Evolutionary conservation across 2,113 vertebrate genomes (phyloP).

Genomic region (Kryptolebias marmoratus): DNA sequence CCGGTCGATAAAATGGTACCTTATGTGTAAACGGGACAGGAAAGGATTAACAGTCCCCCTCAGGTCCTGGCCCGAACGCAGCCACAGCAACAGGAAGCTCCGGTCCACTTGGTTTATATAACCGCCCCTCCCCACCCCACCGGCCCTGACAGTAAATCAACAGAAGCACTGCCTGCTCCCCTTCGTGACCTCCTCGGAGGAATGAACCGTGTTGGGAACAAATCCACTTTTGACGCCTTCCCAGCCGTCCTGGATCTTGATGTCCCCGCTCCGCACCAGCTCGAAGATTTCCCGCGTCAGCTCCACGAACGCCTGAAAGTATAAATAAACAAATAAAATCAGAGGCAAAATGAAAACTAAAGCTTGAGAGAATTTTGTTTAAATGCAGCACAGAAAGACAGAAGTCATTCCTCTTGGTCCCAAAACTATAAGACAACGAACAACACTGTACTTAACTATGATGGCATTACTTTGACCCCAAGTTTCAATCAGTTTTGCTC

Average conservation of each 20-base stretch:
- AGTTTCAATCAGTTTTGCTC: too few species aligned
- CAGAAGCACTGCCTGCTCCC: constrained; percentile 92
- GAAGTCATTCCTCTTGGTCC: too few species aligned
- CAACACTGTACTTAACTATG: too few species aligned
- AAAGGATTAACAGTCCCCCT: neutral
- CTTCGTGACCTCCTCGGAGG: constrained; percentile 93
- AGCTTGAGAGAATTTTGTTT: too few species aligned
- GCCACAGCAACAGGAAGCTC: constrained; percentile 5
- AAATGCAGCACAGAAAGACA: neutral
- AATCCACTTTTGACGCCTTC: constrained; percentile 98
- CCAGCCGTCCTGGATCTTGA: constrained; percentile 97
- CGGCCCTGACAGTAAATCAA: constrained; percentile 71
- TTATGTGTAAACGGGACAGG: constrained; percentile 14
- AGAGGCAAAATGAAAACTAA: neutral
- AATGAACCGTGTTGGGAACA: constrained; percentile 94
- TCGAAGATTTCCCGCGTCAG: constrained; percentile 95
- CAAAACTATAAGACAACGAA: too few species aligned
- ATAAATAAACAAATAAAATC: neutral
- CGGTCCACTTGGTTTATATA: constrained; percentile 19
- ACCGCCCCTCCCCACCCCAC: neutral
- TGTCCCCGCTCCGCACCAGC: constrained; percentile 93
- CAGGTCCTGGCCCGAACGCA: constrained; percentile 23
- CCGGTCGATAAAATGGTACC: constrained; percentile 8
- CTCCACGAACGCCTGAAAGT: constrained; percentile 86
- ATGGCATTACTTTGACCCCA: too few species aligned